These are phyloP conservation scores for Phoebastria nigripes DNA, from an alignment of 2,797 vertebrate species.

Conservation along the genomic window DNA sequence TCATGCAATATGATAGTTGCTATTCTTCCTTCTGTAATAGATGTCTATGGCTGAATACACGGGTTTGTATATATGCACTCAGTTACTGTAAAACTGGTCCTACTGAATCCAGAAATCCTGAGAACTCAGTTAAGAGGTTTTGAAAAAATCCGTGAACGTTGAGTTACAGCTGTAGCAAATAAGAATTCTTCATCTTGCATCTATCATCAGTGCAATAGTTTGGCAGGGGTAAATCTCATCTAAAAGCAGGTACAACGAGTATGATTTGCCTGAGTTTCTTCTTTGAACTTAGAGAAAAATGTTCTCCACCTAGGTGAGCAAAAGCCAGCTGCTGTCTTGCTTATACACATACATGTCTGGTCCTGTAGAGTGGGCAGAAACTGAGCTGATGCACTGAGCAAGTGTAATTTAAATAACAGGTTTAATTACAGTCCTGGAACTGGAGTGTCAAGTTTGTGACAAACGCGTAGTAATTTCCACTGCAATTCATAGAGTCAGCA, in stretches of 20 bases:
- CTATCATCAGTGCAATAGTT: not conserved
- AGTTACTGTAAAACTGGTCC: not conserved
- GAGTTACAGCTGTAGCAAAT: not conserved
- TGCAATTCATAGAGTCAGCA: constrained; percentile 4
- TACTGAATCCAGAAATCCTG: not conserved
- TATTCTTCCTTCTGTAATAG: not conserved
- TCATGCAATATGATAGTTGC: not conserved
- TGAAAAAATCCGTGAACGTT: not conserved
- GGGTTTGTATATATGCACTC: not conserved
- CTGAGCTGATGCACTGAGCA: constrained; percentile 2
- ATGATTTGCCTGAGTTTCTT: constrained; percentile 37
- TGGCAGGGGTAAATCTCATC: not conserved
- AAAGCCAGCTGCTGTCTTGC: not conserved
- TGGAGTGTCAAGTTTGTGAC: constrained; percentile 45
- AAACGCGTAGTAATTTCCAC: not conserved
- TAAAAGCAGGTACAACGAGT: constrained; percentile 12
- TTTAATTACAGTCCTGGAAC: constrained; percentile 36
- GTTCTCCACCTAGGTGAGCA: constrained; percentile 25
- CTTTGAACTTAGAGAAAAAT: constrained; percentile 53
- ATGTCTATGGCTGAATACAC: not conserved
- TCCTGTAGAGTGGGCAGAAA: constrained; percentile 34
- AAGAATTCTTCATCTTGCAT: not conserved
- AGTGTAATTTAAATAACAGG: constrained; percentile 23
- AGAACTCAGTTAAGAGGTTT: not conserved
- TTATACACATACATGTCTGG: not conserved